Base-by-base conservation (phyloP, 2,888 invertebrate species). In the Phyllotreta striolata region DNA sequence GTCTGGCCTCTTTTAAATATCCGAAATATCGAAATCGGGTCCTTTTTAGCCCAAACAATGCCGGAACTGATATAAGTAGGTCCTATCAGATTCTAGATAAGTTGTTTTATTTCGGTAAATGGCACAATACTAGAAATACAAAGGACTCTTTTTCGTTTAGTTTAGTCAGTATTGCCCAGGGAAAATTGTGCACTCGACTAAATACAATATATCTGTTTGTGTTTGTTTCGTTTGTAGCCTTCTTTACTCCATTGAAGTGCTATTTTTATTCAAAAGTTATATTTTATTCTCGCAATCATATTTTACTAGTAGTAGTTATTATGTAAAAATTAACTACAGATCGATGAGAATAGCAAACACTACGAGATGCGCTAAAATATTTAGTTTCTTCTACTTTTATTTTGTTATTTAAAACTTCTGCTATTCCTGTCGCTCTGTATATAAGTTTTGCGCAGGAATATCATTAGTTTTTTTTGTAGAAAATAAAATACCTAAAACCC, bases 101-200 rank as follows among this genome's bases (percentile, higher is more conserved):
- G 66, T 64, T 55, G 62, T 68, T 64, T 64, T 64, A 66, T 62
- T 68, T 68, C 68, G 62, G 61, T 65, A 66, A 65, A 68, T 64
- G 61, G 68, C 62, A 68, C 63, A 68, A 62, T 66, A 57, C 46
- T 44, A 38, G 52, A 61, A 57, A 39, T 10, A 68, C 66, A 69
- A 69, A 69, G 59, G 68, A 57, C 62, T 62, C 61, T 64, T 67
- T 58, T 44, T 54, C 46, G 35, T 10, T 9, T 41, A 38, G 38
- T 24, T 52, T 10, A 10, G 37, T 46, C 56, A 52, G 56, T 41
- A 13, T 52, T 54, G 62, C 63, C 64, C 40, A 12, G 12, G 59
- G 66, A 62, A 56, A 60, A 60, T 60, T 60, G 60, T 44, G 60
- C 60, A 52, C 44, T 59, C 52, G 38, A 41, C 24, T 24, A 55